phyloP scores from a whole-genome alignment of 2,888 invertebrate species.

The Gortyna flavago region DNA sequence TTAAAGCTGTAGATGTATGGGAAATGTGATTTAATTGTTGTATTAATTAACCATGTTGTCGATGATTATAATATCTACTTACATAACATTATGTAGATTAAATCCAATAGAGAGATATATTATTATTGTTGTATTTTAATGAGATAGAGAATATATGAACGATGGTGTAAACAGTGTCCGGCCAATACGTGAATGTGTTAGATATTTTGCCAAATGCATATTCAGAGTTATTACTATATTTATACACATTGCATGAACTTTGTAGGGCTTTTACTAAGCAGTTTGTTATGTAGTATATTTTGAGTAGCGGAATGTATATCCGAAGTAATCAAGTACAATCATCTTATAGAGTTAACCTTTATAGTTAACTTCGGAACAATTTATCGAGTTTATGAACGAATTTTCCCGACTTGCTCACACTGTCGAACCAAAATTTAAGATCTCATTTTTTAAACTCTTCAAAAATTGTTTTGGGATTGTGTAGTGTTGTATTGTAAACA shows the following conservation, averaged over 20 bases:
- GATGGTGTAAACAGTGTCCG: slow-evolving; percentile 85
- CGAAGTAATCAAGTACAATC: slow-evolving; percentile 86
- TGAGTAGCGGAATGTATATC: slow-evolving; percentile 74
- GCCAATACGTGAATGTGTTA: slow-evolving; percentile 86
- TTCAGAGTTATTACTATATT: slow-evolving; percentile 75
- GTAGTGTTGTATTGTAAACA: slow-evolving; percentile 57
- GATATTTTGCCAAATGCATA: slow-evolving; percentile 83
- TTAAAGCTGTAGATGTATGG: slow-evolving; percentile 81
- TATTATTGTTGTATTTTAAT: slow-evolving; percentile 87
- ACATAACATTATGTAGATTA: slow-evolving; percentile 84
- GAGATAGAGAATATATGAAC: slow-evolving; percentile 82
- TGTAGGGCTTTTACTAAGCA: slow-evolving; percentile 78
- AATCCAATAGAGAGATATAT: slow-evolving; percentile 87
- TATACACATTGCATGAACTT: slow-evolving; percentile 81
- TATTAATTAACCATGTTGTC: slow-evolving; percentile 85
- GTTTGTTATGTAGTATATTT: slow-evolving; percentile 72
- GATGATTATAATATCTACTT: slow-evolving; percentile 83
- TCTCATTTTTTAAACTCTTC: slow-evolving; percentile 81
- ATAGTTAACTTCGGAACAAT: slow-evolving; percentile 78
- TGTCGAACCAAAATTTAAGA: slow-evolving; percentile 88
- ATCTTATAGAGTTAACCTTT: slow-evolving; percentile 74
- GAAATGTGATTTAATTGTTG: slow-evolving; percentile 89
- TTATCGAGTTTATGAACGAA: slow-evolving; percentile 83
- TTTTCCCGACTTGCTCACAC: slow-evolving; percentile 85
- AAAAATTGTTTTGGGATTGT: slow-evolving; percentile 57